These are phyloP conservation scores for Nymphalis urticae DNA, from an alignment of 2,888 invertebrate genomes.

Conservation along the genomic window DNA sequence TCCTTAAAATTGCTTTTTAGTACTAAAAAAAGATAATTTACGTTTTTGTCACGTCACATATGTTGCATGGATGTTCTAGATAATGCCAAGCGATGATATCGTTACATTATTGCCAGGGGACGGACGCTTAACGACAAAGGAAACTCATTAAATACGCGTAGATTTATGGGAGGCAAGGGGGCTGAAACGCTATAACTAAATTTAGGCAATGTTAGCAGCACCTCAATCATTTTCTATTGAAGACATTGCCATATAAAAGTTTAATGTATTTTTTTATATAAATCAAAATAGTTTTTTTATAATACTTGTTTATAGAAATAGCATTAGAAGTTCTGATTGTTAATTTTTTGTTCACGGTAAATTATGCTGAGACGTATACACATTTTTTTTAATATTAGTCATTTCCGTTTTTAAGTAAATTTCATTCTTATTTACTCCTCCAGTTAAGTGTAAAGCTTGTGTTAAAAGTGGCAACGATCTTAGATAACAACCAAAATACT, in stretches of 20 bases:
- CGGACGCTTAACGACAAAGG: conserved; percentile 68
- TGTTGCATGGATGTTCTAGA: conserved; percentile 57
- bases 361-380: no score
- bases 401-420: no score
- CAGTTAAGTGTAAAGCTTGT: no score
- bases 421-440: no score
- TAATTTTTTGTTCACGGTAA: no score
- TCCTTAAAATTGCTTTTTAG: neutral
- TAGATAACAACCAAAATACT: no score
- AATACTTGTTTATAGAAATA: no score
- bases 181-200: conserved; percentile 44
- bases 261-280: neutral
- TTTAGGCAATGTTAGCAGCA: conserved; percentile 31
- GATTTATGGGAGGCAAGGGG: conserved; percentile 63
- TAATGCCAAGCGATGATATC: conserved; percentile 72
- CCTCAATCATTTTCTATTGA: conserved; percentile 19
- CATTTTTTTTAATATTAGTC: no score
- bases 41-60: conserved; percentile 50
- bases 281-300: neutral
- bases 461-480: no score
- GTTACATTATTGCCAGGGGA: conserved; percentile 68
- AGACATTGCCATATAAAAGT: conserved; percentile 10
- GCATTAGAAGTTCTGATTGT: no score
- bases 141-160: conserved; percentile 76
- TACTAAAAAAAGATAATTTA: conserved; percentile 14